Evolutionary conservation across 2,888 invertebrate genomes (phyloP).

Genomic region (Lamellibrachia satsuma): DNA sequence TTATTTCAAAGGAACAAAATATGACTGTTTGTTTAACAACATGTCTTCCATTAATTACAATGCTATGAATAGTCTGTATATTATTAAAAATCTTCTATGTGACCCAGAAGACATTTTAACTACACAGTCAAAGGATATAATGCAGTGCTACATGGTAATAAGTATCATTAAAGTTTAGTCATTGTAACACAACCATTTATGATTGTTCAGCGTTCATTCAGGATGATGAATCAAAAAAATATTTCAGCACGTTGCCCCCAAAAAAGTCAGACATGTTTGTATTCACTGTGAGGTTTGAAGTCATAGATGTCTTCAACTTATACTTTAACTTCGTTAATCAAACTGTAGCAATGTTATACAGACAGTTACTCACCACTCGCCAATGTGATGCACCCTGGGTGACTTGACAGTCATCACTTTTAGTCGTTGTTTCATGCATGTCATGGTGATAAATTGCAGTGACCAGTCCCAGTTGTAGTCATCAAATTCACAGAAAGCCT

Average conservation of each 20-base stretch:
- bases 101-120: too few species aligned
- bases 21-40: too few species aligned
- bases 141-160: too few species aligned
- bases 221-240: neutral
- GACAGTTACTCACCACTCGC: slow-evolving; percentile 83
- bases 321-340: neutral
- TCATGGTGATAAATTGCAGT: slow-evolving; percentile 87
- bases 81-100: too few species aligned
- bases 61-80: too few species aligned
- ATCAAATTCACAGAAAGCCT: slow-evolving; percentile 91
- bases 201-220: neutral
- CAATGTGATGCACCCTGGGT: slow-evolving; percentile 96
- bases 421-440: slow-evolving; percentile 70
- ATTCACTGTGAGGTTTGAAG: neutral
- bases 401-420: slow-evolving; percentile 90
- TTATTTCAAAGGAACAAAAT: too few species aligned
- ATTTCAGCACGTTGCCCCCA: neutral
- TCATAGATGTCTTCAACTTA: neutral
- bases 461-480: slow-evolving; percentile 99
- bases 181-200: too few species aligned
- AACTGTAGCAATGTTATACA: neutral
- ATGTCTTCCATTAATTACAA: too few species aligned
- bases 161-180: too few species aligned
- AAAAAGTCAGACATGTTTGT: too few species aligned
- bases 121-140: too few species aligned